Percentiles rank a stretch among this genome's conserved stretches.
These are phyloP conservation scores for Notolepis coatsorum DNA, from an alignment of 2,797 vertebrate species.

Conservation along the genomic window DNA sequence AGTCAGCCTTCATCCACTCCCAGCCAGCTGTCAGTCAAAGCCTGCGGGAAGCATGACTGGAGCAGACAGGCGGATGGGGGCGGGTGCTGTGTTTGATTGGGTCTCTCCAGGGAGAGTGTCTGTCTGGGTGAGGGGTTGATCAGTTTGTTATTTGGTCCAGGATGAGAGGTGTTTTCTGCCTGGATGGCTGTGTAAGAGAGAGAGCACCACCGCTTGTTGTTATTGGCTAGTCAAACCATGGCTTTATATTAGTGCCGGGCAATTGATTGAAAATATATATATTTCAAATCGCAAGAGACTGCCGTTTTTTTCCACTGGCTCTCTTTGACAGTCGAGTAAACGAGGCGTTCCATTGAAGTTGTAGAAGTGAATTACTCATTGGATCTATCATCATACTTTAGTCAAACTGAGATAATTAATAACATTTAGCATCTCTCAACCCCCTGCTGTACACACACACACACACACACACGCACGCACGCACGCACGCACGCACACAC, in stretches of 20 bases:
- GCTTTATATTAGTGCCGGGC: too few species aligned
- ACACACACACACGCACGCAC: not conserved
- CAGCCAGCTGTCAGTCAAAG: slow-evolving; percentile 56
- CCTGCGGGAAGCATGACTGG: slow-evolving; percentile 41
- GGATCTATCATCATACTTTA: too few species aligned
- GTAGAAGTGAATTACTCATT: too few species aligned
- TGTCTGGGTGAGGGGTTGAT: not conserved
- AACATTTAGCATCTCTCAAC: too few species aligned
- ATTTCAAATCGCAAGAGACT: too few species aligned
- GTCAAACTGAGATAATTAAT: too few species aligned
- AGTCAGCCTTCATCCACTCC: slow-evolving; percentile 52
- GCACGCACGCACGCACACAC: not conserved
- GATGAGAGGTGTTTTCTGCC: not conserved
- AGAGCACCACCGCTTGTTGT: slow-evolving; percentile 25
- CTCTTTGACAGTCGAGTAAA: too few species aligned
- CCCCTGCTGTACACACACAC: too few species aligned
- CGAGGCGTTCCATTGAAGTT: too few species aligned
- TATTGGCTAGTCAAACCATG: slow-evolving; percentile 27
- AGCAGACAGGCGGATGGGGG: slow-evolving; percentile 22
- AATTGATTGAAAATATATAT: too few species aligned
- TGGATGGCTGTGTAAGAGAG: slow-evolving; percentile 24
- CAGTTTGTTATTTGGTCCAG: not conserved
- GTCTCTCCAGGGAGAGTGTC: slow-evolving; percentile 27
- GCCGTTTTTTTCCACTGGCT: too few species aligned
- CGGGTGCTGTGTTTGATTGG: slow-evolving; percentile 47